phyloP scores from a whole-genome alignment of 2,113 vertebrate species.

The Pachyramphus minor region DNA sequence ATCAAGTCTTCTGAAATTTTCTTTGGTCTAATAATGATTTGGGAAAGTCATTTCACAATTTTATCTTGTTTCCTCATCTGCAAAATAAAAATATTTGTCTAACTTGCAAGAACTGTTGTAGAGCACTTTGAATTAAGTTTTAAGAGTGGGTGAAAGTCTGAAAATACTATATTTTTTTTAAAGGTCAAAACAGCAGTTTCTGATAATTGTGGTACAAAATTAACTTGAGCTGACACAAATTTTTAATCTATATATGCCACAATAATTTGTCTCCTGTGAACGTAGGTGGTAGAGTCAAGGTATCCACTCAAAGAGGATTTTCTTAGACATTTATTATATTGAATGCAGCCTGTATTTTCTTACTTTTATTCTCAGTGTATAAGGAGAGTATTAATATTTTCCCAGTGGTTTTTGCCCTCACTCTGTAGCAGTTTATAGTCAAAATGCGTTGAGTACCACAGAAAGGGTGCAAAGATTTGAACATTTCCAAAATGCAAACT shows the following conservation, averaged over 20 bases:
- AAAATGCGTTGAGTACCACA: not conserved
- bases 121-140: not conserved
- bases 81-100: not conserved
- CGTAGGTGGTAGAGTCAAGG: not conserved
- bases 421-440: not conserved
- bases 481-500: not conserved
- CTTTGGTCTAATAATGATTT: not conserved
- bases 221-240: not conserved
- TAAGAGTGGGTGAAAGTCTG: not conserved
- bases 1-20: not conserved
- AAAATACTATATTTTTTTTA: not conserved
- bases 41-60: not conserved
- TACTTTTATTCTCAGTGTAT: not conserved
- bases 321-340: not conserved
- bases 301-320: not conserved
- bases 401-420: not conserved
- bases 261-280: not conserved
- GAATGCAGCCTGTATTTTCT: not conserved
- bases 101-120: not conserved
- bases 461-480: not conserved
- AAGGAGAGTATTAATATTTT: not conserved
- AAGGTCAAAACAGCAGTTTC: not conserved
- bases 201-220: not conserved
- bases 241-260: not conserved
- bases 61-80: not conserved